These are phyloP conservation scores for Phymorhynchus buccinoides DNA, from an alignment of 1,140 invertebrate species.

Conservation along the genomic window DNA sequence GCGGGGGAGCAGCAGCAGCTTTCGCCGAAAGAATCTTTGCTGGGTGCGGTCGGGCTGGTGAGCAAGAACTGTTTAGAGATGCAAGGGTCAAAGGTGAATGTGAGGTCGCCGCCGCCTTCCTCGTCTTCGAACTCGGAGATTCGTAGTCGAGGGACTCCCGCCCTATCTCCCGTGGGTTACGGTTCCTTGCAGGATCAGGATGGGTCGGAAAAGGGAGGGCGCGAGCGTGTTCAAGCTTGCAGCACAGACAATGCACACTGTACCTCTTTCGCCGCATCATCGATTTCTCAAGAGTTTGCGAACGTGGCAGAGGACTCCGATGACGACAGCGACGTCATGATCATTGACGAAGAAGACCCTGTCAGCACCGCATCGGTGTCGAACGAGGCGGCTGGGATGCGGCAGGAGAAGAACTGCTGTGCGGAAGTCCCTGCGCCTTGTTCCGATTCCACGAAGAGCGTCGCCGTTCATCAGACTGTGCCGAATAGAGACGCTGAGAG, in stretches of 20 bases:
- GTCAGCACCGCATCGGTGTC: not conserved
- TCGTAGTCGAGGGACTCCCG: not conserved
- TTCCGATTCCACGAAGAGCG: not conserved
- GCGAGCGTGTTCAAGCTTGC: too few relatives aligned
- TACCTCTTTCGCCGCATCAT: too few relatives aligned
- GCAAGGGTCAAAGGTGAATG: not conserved
- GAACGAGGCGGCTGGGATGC: not conserved
- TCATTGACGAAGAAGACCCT: conserved; percentile 2
- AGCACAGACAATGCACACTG: too few relatives aligned
- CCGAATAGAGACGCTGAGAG: too few relatives aligned
- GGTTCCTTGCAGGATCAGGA: not conserved
- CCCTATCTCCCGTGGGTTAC: not conserved
- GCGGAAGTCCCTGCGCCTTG: too few relatives aligned
- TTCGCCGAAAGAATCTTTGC: conserved; percentile 47
- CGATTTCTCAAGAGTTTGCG: not conserved
- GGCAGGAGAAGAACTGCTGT: too few relatives aligned
- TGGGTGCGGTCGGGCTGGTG: conserved; percentile 46
- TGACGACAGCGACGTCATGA: conserved; percentile 10
- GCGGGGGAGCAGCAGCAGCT: conserved; percentile 11
- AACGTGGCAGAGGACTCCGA: not conserved
- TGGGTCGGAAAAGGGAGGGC: not conserved
- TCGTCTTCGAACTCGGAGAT: too few relatives aligned
- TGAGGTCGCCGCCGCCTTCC: not conserved
- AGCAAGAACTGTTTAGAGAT: conserved; percentile 30
- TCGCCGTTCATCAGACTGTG: too few relatives aligned